Percentiles rank a stretch among this genome's conserved stretches.
phyloP scores from a whole-genome alignment of 2,113 vertebrate genomes.

The Pelecanus crispus region DNA sequence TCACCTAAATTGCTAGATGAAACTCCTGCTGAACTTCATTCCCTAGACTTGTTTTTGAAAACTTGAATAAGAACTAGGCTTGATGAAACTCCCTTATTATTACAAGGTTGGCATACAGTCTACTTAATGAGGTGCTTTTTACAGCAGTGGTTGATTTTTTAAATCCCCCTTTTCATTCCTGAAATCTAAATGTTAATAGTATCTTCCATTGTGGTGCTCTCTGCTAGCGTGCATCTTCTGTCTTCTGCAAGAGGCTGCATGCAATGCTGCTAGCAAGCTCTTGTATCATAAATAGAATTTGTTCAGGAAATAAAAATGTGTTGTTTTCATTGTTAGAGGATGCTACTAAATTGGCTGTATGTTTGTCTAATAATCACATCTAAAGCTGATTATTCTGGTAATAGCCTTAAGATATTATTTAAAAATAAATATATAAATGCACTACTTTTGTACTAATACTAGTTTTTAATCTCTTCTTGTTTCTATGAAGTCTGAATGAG shows the following conservation, averaged over 20 bases:
- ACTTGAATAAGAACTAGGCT: constrained; percentile 21
- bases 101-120: constrained; percentile 40
- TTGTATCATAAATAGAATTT: constrained; percentile 67
- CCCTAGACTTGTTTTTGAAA: constrained; percentile 24
- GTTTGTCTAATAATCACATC: constrained; percentile 89
- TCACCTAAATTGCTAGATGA: not conserved
- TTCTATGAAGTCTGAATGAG: constrained; percentile 96
- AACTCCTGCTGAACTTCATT: constrained; percentile 32
- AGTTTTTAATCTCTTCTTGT: constrained; percentile 93
- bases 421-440: constrained; percentile 83
- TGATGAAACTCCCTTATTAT: constrained; percentile 13
- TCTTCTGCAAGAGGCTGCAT: constrained; percentile 12
- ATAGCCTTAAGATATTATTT: constrained; percentile 82
- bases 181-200: constrained; percentile 41
- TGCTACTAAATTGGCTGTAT: constrained; percentile 72
- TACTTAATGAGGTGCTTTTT: constrained; percentile 54
- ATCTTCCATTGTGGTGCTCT: constrained; percentile 35
- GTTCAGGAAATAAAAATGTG: constrained; percentile 71
- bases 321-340: constrained; percentile 77
- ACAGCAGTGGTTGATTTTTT: constrained; percentile 44
- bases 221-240: constrained; percentile 2
- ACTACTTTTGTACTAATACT: constrained; percentile 87
- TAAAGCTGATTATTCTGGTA: constrained; percentile 85
- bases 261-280: constrained; percentile 46
- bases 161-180: constrained; percentile 63